Conservation (phyloP, 2,888 invertebrate species). For the Dione juno region DNA sequence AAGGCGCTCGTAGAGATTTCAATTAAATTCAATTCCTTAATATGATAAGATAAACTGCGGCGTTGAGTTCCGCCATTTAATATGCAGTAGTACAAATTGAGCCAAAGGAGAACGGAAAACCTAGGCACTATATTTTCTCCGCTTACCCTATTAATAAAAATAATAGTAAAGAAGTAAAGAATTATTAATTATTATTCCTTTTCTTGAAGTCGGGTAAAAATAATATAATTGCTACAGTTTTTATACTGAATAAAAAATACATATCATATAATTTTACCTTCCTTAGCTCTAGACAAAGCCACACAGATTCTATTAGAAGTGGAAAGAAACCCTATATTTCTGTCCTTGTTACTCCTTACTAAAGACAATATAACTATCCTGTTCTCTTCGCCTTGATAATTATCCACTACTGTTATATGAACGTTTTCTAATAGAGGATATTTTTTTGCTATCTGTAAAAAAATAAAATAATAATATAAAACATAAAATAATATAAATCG, state of each 20-base stretch:
- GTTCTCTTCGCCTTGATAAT: slow-evolving; percentile 92
- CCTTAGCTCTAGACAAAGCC: slow-evolving; percentile 87
- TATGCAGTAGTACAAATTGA: no score
- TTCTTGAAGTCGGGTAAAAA: no score
- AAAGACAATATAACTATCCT: slow-evolving; percentile 90
- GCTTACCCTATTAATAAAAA: no score
- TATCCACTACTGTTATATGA: slow-evolving; percentile 88
- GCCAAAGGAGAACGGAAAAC: no score
- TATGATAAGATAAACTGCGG: neutral
- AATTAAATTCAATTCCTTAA: neutral
- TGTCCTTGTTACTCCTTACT: slow-evolving; percentile 88
- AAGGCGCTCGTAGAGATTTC: neutral
- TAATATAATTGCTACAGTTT: no score
- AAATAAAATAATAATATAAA: neutral
- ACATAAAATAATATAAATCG: no score
- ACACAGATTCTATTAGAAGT: slow-evolving; percentile 90
- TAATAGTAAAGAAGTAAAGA: no score
- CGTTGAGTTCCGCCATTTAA: neutral
- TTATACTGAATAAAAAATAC: neutral
- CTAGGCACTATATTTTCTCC: no score
- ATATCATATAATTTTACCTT: slow-evolving; percentile 58
- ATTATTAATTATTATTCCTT: no score
- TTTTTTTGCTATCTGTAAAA: slow-evolving; percentile 63
- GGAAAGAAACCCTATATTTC: slow-evolving; percentile 87
- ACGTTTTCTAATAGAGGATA: slow-evolving; percentile 73